Evolutionary conservation across 1,140 invertebrate genomes (phyloP).

Genomic region (Drosophila mauritiana): DNA sequence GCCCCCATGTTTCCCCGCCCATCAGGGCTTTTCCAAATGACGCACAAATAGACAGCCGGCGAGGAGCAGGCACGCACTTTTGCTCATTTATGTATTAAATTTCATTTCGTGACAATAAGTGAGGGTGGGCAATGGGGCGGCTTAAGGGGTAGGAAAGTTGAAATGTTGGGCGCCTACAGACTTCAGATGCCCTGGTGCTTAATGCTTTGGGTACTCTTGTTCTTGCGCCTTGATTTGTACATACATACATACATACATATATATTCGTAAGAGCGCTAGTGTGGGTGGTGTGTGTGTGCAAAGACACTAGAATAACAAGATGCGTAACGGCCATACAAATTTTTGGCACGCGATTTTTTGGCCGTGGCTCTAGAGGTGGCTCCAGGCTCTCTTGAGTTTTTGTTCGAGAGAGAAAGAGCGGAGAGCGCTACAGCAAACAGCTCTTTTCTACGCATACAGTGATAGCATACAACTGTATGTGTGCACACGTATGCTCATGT

Average conservation of each 20-base stretch:
- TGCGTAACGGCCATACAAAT: no score
- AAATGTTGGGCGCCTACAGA: slow-evolving; percentile 56
- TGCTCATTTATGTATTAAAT: slow-evolving; percentile 82
- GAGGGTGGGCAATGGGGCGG: background rate
- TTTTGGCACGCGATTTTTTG: no score
- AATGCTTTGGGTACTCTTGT: slow-evolving; percentile 64
- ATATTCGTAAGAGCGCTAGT: background rate
- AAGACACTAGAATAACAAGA: no score
- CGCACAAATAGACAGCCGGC: slow-evolving; percentile 54
- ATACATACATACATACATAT: background rate
- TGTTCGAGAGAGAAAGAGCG: no score
- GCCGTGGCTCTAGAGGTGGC: no score
- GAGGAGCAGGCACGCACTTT: slow-evolving; percentile 70
- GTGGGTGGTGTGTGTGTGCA: slow-evolving; percentile 1
- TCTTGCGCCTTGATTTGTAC: slow-evolving; percentile 58
- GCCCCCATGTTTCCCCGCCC: background rate
- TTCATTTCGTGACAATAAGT: slow-evolving; percentile 68
- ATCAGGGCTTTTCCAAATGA: slow-evolving; percentile 34
- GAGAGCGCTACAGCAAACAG: no score
- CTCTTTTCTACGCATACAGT: no score
- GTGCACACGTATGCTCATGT: no score
- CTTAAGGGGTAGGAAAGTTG: slow-evolving; percentile 45
- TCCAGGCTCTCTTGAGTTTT: no score
- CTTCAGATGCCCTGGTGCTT: slow-evolving; percentile 47
- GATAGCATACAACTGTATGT: no score